Conservation (phyloP, 2,888 invertebrate genomes). For the Drosophila koepferae region DNA sequence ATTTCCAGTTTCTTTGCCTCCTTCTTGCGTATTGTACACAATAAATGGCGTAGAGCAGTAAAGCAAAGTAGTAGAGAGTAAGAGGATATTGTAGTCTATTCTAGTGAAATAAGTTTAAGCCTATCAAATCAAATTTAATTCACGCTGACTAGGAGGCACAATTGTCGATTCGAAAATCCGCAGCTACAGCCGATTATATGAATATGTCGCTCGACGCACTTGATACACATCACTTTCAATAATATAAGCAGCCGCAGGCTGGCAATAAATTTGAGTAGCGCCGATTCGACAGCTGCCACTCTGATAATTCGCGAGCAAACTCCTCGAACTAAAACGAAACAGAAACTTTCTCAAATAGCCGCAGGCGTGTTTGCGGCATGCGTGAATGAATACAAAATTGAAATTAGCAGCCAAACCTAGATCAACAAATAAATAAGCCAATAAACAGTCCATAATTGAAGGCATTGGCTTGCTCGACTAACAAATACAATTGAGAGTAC, state of each 20-base stretch:
- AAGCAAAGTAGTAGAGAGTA: background rate
- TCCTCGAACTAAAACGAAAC: conserved; percentile 55
- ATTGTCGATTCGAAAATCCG: background rate
- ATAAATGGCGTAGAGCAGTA: background rate
- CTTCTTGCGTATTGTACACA: background rate
- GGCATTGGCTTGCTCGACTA: background rate
- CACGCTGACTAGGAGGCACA: too few relatives aligned
- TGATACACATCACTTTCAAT: conserved; percentile 54
- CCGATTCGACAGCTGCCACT: conserved; percentile 33
- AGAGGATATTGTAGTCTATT: background rate
- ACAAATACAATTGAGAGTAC: background rate
- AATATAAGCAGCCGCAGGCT: conserved; percentile 52
- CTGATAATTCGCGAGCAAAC: conserved; percentile 36
- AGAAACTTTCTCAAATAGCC: conserved; percentile 66
- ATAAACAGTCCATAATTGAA: conserved; percentile 17
- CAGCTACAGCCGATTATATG: background rate
- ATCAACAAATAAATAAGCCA: conserved; percentile 32
- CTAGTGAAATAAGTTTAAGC: background rate
- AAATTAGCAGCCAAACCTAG: conserved; percentile 62
- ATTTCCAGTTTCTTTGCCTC: background rate
- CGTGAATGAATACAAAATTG: conserved; percentile 52
- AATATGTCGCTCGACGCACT: conserved; percentile 26
- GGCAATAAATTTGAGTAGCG: conserved; percentile 40
- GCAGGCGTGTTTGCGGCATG: conserved; percentile 40
- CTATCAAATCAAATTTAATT: background rate